phyloP scores from a whole-genome alignment of 2,113 vertebrate species.

The Festucalex cinctus region DNA sequence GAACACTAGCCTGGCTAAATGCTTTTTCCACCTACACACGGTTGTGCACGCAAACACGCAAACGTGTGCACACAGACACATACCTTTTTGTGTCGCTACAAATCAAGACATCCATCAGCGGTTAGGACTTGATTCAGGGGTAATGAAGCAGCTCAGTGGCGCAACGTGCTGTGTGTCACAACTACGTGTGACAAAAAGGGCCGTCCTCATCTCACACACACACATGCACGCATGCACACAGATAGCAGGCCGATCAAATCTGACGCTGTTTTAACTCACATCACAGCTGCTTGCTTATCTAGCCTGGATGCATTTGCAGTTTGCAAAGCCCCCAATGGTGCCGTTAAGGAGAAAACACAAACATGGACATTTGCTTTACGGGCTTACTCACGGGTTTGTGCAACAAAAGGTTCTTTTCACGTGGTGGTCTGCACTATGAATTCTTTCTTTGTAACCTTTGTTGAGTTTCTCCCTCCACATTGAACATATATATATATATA shows the following conservation, averaged over 20 bases:
- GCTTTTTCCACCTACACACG: conserved; percentile 2
- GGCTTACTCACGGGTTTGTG: neutral
- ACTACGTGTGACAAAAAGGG: conserved; percentile 12
- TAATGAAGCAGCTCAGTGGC: conserved; percentile 47
- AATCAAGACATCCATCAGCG: conserved; percentile 49
- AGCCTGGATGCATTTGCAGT: conserved; percentile 24
- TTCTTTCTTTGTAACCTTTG: conserved; percentile 35
- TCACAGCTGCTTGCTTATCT: conserved; percentile 38
- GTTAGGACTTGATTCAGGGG: conserved; percentile 37
- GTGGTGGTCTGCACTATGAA: neutral
- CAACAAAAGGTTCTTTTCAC: neutral
- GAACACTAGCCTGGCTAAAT: neutral
- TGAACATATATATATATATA: too few species aligned
- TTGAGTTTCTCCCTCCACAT: conserved; percentile 20
- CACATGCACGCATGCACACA: conserved; percentile 10
- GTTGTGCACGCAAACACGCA: neutral
- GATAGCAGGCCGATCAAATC: conserved; percentile 25
- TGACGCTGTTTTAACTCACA: conserved; percentile 55
- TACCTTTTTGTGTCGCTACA: conserved; percentile 11
- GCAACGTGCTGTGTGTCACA: conserved; percentile 16
- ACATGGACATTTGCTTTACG: conserved; percentile 1
- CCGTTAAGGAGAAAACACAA: conserved; percentile 1
- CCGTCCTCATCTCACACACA: conserved; percentile 1
- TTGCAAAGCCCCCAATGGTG: conserved; percentile 13
- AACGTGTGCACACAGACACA: neutral